Conservation (phyloP, 2,797 vertebrate genomes). For the Enteromius thamalakanensis region DNA sequence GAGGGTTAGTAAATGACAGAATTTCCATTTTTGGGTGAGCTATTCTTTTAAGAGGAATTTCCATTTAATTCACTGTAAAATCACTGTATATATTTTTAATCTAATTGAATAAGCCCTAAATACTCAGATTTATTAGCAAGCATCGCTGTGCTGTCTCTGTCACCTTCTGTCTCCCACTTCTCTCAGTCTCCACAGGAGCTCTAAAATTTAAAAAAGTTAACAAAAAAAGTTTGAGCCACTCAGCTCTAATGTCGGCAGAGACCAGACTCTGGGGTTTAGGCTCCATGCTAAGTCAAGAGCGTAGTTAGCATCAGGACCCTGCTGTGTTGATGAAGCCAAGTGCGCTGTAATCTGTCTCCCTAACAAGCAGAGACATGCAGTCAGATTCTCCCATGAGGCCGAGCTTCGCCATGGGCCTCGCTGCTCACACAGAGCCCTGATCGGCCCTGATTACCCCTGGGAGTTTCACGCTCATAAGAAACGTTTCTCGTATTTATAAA, state of each 20-base stretch:
- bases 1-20: no score
- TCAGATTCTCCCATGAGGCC: conserved; percentile 48
- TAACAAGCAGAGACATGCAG: conserved; percentile 61
- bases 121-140: not conserved
- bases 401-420: conserved; percentile 51
- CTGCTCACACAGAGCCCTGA: conserved; percentile 51
- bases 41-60: not conserved
- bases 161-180: conserved; percentile 1
- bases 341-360: conserved; percentile 59
- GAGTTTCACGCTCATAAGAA: conserved; percentile 34
- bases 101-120: not conserved
- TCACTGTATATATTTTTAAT: not conserved
- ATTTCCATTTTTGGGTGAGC: no score
- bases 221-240: conserved; percentile 12
- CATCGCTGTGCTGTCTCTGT: not conserved
- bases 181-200: conserved; percentile 10
- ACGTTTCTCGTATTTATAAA: conserved; percentile 50
- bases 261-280: conserved; percentile 33
- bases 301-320: conserved; percentile 51
- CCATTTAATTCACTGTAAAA: not conserved
- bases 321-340: conserved; percentile 56
- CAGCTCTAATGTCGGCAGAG: conserved; percentile 3
- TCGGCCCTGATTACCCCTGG: conserved; percentile 58
- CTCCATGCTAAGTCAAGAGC: conserved; percentile 38
- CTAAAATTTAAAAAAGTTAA: conserved; percentile 6